Percentiles rank a stretch among this genome's conserved stretches.
Conservation (phyloP, 2,113 vertebrate genomes). For the Octodon degus region DNA sequence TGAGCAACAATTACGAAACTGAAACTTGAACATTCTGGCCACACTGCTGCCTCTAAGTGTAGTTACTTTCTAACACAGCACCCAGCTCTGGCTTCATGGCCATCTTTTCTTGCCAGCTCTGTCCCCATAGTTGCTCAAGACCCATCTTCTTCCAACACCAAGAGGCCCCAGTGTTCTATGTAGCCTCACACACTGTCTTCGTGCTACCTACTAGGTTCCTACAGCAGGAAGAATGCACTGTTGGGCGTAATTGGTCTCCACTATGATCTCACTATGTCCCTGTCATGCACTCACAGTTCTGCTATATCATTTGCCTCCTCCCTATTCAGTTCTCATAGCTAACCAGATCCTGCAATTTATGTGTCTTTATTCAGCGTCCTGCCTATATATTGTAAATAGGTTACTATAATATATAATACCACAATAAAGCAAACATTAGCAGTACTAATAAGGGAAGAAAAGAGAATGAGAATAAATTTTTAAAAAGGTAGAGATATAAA, state of each 20-base stretch:
- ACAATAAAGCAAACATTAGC: background rate
- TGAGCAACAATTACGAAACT: background rate
- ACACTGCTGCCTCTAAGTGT: background rate
- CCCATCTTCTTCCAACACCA: background rate
- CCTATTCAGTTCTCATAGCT: background rate
- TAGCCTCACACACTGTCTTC: background rate
- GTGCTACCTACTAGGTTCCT: background rate
- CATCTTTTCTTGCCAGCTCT: background rate
- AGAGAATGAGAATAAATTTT: background rate
- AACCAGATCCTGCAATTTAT: background rate
- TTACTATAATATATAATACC: background rate
- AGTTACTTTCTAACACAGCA: background rate
- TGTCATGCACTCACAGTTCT: background rate
- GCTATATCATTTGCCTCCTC: background rate
- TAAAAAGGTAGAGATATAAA: background rate
- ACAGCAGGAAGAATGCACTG: background rate
- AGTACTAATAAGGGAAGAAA: background rate
- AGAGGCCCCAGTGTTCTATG: too few species aligned
- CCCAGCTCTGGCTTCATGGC: background rate
- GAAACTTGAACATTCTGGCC: background rate
- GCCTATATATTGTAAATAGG: background rate
- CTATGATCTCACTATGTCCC: background rate
- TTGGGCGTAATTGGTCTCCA: background rate
- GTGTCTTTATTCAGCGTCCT: background rate
- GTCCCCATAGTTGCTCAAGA: background rate